A percentile compares a stretch with the other conserved stretches of the same genome.
Evolutionary conservation across 2,888 invertebrate genomes (phyloP).

Genomic region (Ormia ochracea): DNA sequence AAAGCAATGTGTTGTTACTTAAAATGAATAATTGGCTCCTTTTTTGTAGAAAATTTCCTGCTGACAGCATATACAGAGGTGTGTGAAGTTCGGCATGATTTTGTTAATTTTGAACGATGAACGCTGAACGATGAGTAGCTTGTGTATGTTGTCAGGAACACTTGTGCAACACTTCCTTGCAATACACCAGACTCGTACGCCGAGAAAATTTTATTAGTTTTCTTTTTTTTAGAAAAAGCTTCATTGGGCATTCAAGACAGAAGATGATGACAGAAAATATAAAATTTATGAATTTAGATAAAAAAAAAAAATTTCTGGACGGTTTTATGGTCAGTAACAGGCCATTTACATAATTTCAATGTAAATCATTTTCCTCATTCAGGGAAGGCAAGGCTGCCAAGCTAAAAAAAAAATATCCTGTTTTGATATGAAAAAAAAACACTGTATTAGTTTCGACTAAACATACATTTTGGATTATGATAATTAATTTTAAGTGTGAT

Average conservation of each 20-base stretch:
- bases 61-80: conserved; percentile 29
- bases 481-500: conserved; percentile 53
- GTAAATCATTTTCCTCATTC: too few relatives aligned
- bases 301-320: conserved; percentile 3
- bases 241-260: conserved; percentile 24
- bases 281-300: conserved; percentile 8
- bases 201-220: conserved; percentile 18
- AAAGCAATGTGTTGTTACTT: conserved; percentile 55
- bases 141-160: conserved; percentile 50
- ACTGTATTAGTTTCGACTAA: conserved; percentile 22
- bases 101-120: conserved; percentile 1
- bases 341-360: too few relatives aligned
- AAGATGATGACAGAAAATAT: conserved; percentile 18
- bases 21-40: conserved; percentile 56
- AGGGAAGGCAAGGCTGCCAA: neutral
- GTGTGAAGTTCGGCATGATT: conserved; percentile 13
- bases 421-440: neutral
- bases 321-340: conserved; percentile 17
- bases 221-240: conserved; percentile 25
- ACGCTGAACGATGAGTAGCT: conserved; percentile 45
- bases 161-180: conserved; percentile 44
- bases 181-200: neutral
- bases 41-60: conserved; percentile 8
- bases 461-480: conserved; percentile 27
- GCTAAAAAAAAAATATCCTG: neutral